Conservation (phyloP, 2,797 vertebrate species). For the Ambastaia sidthimunki region DNA sequence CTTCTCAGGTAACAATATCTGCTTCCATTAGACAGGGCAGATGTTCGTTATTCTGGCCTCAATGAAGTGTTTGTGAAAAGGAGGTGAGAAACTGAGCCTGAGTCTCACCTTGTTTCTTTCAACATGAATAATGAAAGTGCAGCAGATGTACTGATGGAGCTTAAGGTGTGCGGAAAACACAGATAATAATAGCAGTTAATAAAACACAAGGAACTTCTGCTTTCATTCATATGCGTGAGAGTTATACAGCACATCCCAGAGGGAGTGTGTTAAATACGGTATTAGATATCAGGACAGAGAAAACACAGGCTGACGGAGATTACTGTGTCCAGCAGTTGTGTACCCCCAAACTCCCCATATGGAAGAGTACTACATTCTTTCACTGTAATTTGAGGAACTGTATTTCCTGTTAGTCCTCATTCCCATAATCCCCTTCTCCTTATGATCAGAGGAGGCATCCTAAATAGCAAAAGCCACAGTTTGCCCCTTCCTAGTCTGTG, state of each 20-base stretch:
- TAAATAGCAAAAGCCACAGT: slow-evolving; percentile 6
- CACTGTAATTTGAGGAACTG: slow-evolving; percentile 31
- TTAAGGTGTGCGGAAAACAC: slow-evolving; percentile 59
- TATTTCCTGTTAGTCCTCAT: slow-evolving; percentile 38
- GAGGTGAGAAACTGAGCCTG: slow-evolving; percentile 23
- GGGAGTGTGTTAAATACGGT: slow-evolving; percentile 71
- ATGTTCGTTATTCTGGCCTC: slow-evolving; percentile 42
- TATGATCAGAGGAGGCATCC: slow-evolving; percentile 3
- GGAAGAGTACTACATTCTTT: slow-evolving; percentile 29
- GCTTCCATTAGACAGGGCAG: not conserved
- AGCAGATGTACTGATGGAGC: slow-evolving; percentile 60
- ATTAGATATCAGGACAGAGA: slow-evolving; percentile 55
- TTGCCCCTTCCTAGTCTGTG: not conserved
- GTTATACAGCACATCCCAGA: slow-evolving; percentile 69
- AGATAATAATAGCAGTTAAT: slow-evolving; percentile 72
- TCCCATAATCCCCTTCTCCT: slow-evolving; percentile 3
- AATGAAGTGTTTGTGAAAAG: slow-evolving; percentile 64
- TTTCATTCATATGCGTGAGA: slow-evolving; percentile 69
- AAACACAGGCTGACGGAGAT: slow-evolving; percentile 68
- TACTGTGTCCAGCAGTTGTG: slow-evolving; percentile 43
- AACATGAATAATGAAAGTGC: slow-evolving; percentile 62
- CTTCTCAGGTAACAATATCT: slow-evolving; percentile 54
- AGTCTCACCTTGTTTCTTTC: slow-evolving; percentile 49
- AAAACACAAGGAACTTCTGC: slow-evolving; percentile 71
- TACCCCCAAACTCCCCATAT: slow-evolving; percentile 20